Percentiles rank a stretch among this genome's conserved stretches.
These are phyloP conservation scores for Standfussiana lucernea DNA, from an alignment of 2,888 invertebrate genomes.

Conservation along the genomic window DNA sequence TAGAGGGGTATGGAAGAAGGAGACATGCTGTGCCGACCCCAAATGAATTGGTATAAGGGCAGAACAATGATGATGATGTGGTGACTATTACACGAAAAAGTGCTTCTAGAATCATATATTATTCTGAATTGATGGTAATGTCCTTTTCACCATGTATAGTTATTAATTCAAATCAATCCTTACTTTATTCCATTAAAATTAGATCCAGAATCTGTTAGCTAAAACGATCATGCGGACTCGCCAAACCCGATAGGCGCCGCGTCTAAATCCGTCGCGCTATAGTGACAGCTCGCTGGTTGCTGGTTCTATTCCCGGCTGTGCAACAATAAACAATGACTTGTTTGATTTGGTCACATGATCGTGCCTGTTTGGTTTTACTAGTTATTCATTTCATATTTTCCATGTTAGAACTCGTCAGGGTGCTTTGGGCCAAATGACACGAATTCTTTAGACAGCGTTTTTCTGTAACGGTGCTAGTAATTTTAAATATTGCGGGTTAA, in stretches of 20 bases:
- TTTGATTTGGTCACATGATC: constrained; percentile 37
- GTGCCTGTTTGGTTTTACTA: constrained; percentile 23
- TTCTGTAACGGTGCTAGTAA: neutral
- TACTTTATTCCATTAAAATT: neutral
- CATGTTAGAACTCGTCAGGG: neutral
- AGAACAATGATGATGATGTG: too few relatives aligned
- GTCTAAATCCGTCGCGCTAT: constrained; percentile 53
- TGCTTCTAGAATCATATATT: neutral
- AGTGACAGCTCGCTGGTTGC: constrained; percentile 61
- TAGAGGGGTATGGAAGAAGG: too few relatives aligned
- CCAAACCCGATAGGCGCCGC: constrained; percentile 40
- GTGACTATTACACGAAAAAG: too few relatives aligned
- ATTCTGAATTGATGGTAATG: too few relatives aligned
- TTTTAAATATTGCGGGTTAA: too few relatives aligned
- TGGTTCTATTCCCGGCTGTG: constrained; percentile 70
- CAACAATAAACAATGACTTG: constrained; percentile 69
- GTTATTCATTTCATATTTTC: neutral
- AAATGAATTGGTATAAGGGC: too few relatives aligned
- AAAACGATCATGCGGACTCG: constrained; percentile 8
- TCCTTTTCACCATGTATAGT: neutral
- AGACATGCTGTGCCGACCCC: too few relatives aligned
- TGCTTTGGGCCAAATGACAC: neutral
- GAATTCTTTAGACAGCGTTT: neutral
- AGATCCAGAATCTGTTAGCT: neutral
- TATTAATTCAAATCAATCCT: neutral